These are phyloP conservation scores for Oreochromis spilurus DNA, from an alignment of 2,113 vertebrate species.

Conservation along the genomic window DNA sequence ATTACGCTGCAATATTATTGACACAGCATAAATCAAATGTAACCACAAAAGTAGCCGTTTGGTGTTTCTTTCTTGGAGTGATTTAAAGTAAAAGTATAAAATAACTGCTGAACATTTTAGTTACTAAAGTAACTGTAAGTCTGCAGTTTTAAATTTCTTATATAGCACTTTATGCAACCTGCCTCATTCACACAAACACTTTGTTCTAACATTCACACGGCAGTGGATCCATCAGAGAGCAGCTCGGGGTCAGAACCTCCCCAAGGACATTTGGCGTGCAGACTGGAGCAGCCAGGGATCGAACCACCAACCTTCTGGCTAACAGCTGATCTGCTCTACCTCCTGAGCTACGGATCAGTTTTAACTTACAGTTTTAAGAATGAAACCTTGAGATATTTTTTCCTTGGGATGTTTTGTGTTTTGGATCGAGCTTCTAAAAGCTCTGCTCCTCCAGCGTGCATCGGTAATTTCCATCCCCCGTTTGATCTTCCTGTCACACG, in stretches of 20 bases:
- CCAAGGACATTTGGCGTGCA: fast-evolving
- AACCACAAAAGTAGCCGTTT: background rate
- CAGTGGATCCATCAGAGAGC: background rate
- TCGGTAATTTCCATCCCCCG: background rate
- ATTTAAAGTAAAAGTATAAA: background rate
- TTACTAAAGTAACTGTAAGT: fast-evolving
- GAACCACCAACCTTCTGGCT: fast-evolving
- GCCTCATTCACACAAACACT: background rate
- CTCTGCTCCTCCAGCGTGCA: background rate
- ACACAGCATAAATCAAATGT: background rate
- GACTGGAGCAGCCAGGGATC: background rate
- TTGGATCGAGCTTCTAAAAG: background rate
- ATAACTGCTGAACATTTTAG: fast-evolving
- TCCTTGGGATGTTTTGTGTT: background rate
- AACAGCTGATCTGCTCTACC: background rate
- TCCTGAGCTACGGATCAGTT: fast-evolving
- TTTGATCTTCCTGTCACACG: fast-evolving
- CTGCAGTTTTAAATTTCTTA: background rate
- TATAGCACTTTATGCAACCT: background rate
- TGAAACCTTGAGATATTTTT: background rate
- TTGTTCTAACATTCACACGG: background rate
- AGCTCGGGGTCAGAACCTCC: fast-evolving
- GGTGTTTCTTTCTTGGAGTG: fast-evolving
- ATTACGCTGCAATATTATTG: fast-evolving
- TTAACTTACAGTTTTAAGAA: background rate